Percentiles rank a stretch among this genome's conserved stretches.
phyloP scores from a whole-genome alignment of 2,888 invertebrate genomes.

The Volucella inanis region DNA sequence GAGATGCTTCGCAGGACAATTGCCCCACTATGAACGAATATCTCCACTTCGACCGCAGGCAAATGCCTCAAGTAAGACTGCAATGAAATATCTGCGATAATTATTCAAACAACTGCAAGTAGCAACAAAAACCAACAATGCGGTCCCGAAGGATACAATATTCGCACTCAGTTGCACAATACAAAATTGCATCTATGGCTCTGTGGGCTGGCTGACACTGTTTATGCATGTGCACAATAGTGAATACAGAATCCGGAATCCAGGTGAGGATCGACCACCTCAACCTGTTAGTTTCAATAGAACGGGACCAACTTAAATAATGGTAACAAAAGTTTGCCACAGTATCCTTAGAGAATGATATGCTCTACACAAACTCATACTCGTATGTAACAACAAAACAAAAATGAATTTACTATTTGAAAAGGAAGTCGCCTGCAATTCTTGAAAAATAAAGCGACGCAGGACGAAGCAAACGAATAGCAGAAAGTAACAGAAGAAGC shows the following conservation, averaged over 20 bases:
- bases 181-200: conserved; percentile 9
- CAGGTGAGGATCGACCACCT: conserved; percentile 50
- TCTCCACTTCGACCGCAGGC: neutral
- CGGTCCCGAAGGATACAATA: conserved; percentile 36
- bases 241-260: conserved; percentile 19
- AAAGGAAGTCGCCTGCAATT: conserved; percentile 3
- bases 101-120: conserved; percentile 52
- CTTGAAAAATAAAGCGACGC: neutral
- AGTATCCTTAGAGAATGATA: conserved; percentile 57
- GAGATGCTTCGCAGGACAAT: neutral
- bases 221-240: conserved; percentile 9
- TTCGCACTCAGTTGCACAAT: conserved; percentile 13
- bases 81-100: conserved; percentile 51
- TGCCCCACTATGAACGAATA: neutral
- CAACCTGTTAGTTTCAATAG: conserved; percentile 23
- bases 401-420: conserved; percentile 49
- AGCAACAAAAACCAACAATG: conserved; percentile 28
- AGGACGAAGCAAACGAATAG: conserved; percentile 36
- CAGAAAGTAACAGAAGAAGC: conserved; percentile 57
- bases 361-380: conserved; percentile 16
- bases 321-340: conserved; percentile 56
- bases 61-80: neutral
- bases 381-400: conserved; percentile 35
- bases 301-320: conserved; percentile 62
- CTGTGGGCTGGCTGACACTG: conserved; percentile 17